Conservation (phyloP, 2,797 vertebrate species). For the Chelon auratus region DNA sequence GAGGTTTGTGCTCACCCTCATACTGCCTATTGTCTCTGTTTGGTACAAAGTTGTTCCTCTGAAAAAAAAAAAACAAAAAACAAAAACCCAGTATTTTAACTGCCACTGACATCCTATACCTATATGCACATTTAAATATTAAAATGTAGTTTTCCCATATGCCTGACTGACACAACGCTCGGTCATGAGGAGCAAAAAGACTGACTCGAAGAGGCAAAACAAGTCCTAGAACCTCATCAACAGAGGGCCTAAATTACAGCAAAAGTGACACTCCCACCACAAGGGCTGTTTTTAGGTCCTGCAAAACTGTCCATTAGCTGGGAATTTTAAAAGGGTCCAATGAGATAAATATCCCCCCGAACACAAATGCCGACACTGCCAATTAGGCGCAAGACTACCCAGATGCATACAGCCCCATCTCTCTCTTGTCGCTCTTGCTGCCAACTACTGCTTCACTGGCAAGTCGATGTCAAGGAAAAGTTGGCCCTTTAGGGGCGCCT, state of each 20-base stretch:
- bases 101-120: constrained; percentile 60
- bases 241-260: constrained; percentile 37
- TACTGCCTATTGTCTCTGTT: constrained; percentile 42
- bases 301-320: constrained; percentile 55
- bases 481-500: constrained; percentile 52
- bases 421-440: constrained; percentile 73
- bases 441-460: constrained; percentile 66
- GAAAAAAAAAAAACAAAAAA: constrained; percentile 8
- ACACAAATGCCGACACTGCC: constrained; percentile 76
- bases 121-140: constrained; percentile 60
- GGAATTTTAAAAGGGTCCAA: constrained; percentile 75
- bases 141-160: constrained; percentile 22
- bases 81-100: constrained; percentile 56
- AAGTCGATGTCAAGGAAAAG: constrained; percentile 64
- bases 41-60: constrained; percentile 49
- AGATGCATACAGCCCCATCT: constrained; percentile 76
- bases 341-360: constrained; percentile 49
- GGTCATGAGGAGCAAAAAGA: constrained; percentile 57
- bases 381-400: constrained; percentile 69
- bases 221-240: constrained; percentile 31
- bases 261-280: constrained; percentile 40
- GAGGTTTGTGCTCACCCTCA: constrained; percentile 45
- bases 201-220: constrained; percentile 51
- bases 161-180: constrained; percentile 45
- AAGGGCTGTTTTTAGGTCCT: constrained; percentile 54